Conservation (phyloP, 2,797 vertebrate species). For the Coracias cyanogaster region DNA sequence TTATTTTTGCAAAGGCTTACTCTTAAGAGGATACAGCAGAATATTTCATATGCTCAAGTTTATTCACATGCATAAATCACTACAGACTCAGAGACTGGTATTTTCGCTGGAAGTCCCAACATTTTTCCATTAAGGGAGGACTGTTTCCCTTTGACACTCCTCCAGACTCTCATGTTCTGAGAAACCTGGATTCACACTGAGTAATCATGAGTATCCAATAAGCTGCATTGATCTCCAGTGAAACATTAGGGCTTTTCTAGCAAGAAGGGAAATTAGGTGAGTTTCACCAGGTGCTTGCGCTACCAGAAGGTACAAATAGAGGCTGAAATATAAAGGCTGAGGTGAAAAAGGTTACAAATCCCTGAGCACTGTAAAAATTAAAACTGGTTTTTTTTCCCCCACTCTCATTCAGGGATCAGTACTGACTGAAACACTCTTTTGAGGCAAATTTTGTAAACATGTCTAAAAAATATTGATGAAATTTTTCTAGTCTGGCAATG, state of each 20-base stretch:
- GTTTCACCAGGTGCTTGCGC: not conserved
- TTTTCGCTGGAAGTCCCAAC: not conserved
- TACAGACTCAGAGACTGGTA: not conserved
- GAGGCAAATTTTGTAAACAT: not conserved
- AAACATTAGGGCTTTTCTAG: not conserved
- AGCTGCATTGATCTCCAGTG: not conserved
- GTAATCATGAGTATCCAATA: not conserved
- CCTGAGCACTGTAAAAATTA: not conserved
- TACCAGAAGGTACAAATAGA: not conserved
- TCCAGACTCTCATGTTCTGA: not conserved
- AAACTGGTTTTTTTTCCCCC: not conserved
- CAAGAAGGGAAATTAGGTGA: not conserved
- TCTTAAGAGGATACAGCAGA: not conserved
- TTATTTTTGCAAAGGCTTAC: not conserved
- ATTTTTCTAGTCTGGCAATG: not conserved
- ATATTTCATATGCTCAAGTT: not conserved
- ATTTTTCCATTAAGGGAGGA: not conserved
- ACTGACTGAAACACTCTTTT: not conserved
- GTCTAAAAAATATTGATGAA: fast-evolving
- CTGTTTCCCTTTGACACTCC: not conserved
- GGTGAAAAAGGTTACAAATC: not conserved
- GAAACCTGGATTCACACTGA: not conserved
- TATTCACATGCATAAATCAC: not conserved
- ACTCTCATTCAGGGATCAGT: not conserved
- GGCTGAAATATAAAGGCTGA: not conserved